phyloP scores from a whole-genome alignment of 1,140 invertebrate genomes.

The Goniozus legneri region DNA sequence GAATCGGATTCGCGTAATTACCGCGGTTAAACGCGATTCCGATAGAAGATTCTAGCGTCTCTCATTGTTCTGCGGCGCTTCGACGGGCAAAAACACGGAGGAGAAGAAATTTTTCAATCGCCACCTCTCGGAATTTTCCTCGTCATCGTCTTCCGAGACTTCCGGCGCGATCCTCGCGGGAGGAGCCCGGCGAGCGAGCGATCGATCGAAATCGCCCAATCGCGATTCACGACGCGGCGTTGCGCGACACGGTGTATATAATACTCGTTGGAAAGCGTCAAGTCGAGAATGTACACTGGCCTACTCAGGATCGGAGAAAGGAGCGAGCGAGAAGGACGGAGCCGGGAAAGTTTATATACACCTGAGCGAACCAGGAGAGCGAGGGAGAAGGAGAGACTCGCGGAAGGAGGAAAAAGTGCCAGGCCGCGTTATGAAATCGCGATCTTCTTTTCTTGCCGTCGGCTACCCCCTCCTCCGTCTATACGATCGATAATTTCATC shows the following conservation, averaged over 20 bases:
- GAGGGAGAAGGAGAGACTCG: constrained; percentile 13
- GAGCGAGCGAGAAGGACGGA: constrained; percentile 5
- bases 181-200: constrained; percentile 14
- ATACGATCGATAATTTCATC: too few relatives aligned
- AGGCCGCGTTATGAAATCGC: constrained; percentile 26
- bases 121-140: constrained; percentile 10
- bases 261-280: constrained; percentile 24
- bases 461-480: too few relatives aligned
- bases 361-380: constrained; percentile 13
- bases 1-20: too few relatives aligned
- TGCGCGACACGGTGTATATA: too few relatives aligned
- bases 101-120: constrained; percentile 5
- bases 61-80: too few relatives aligned
- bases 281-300: constrained; percentile 25
- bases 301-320: constrained; percentile 29
- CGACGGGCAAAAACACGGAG: neutral
- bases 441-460: constrained; percentile 7
- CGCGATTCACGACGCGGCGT: too few relatives aligned
- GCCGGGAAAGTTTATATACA: neutral
- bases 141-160: constrained; percentile 15
- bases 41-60: too few relatives aligned
- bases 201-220: constrained; percentile 21
- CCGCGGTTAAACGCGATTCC: too few relatives aligned
- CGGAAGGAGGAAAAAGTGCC: constrained; percentile 19
- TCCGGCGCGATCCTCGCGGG: constrained; percentile 14